Evolutionary conservation across 2,113 vertebrate species (phyloP).

Genomic region (Hyperoodon ampullatus): DNA sequence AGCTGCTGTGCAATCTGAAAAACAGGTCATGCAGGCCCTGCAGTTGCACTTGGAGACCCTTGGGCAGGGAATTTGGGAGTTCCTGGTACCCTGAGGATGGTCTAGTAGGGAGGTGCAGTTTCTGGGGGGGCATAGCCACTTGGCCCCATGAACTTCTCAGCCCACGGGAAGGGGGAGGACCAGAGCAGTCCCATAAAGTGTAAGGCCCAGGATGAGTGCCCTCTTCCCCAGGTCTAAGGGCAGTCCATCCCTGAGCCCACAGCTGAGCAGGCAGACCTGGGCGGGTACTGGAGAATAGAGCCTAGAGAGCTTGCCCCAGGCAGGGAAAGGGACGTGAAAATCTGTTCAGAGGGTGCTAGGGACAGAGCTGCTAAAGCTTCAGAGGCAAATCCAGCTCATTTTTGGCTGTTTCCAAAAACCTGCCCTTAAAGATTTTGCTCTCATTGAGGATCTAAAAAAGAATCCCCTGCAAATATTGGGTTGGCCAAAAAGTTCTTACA

Average conservation of each 20-base stretch:
- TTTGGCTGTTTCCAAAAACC: neutral
- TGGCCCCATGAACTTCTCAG: neutral
- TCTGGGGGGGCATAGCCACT: neutral
- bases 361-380: neutral
- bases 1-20: neutral
- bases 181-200: neutral
- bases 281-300: neutral
- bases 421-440: neutral
- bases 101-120: neutral
- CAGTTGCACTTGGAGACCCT: neutral
- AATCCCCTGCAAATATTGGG: neutral
- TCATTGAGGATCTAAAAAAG: neutral
- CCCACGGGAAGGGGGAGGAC: neutral
- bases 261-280: neutral
- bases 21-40: neutral
- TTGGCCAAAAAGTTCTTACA: too few relatives aligned
- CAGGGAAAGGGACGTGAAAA: neutral
- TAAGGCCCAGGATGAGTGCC: neutral
- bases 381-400: neutral
- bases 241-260: neutral
- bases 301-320: neutral
- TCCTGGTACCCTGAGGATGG: neutral
- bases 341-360: neutral
- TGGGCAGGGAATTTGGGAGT: neutral
- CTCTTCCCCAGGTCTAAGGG: neutral